These are phyloP conservation scores for Brachyptera risi DNA, from an alignment of 2,888 invertebrate species.

Conservation along the genomic window DNA sequence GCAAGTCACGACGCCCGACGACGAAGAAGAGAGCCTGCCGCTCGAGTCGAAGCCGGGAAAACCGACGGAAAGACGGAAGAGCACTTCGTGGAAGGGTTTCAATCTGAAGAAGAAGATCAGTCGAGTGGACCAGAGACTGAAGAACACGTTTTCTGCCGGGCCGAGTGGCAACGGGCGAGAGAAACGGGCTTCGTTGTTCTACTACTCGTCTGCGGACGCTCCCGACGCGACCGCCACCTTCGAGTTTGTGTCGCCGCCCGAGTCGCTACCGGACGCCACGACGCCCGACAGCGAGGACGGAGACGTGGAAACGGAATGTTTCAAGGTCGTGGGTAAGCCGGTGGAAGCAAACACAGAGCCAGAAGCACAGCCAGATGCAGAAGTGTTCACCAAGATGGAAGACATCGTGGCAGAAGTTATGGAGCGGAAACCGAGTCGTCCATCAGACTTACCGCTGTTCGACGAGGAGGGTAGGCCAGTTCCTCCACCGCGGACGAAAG, in stretches of 20 bases:
- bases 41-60: conserved; percentile 6
- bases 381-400: conserved; percentile 36
- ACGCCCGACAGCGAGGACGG: conserved; percentile 40
- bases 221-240: conserved; percentile 44
- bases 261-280: conserved; percentile 37
- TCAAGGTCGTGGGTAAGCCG: conserved; percentile 30
- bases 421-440: conserved; percentile 48
- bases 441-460: conserved; percentile 60
- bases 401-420: conserved; percentile 37
- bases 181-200: conserved; percentile 22
- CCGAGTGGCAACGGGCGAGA: background rate
- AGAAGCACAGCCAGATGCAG: conserved; percentile 30
- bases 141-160: conserved; percentile 54
- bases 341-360: conserved; percentile 43
- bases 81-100: conserved; percentile 64
- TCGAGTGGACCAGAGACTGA: conserved; percentile 70
- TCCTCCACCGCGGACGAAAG: conserved; percentile 50
- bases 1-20: conserved; percentile 29
- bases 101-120: conserved; percentile 78
- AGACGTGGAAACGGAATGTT: conserved; percentile 24
- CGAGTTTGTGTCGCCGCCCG: conserved; percentile 36
- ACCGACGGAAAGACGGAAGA: conserved; percentile 28
- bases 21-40: conserved; percentile 35
- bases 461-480: conserved; percentile 52
- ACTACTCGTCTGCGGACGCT: conserved; percentile 22